Evolutionary conservation across 2,797 vertebrate species (phyloP).

Genomic region (Sylvia borin): DNA sequence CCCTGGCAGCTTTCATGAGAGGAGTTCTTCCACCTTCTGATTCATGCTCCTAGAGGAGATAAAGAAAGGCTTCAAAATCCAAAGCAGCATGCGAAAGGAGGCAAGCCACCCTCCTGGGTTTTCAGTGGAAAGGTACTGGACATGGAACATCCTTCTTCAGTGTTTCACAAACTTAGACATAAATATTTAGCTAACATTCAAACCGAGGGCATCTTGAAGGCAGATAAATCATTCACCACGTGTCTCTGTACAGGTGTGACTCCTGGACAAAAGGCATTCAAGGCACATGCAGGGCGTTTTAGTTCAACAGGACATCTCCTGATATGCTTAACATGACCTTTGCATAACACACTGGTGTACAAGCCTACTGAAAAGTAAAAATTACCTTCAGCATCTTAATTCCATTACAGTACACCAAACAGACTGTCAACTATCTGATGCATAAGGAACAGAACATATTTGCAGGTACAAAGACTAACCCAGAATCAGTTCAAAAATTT

Average conservation of each 20-base stretch:
- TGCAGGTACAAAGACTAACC: not conserved
- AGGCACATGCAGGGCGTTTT: not conserved
- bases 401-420: not conserved
- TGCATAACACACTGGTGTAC: not conserved
- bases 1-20: slow-evolving; percentile 85
- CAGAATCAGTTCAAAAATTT: not conserved
- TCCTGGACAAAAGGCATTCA: not conserved
- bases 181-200: accelerated
- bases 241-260: not conserved
- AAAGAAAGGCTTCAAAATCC: not conserved
- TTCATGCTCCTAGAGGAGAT: slow-evolving; percentile 78
- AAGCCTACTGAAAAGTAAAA: not conserved
- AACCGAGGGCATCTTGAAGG: accelerated
- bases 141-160: not conserved
- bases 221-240: not conserved
- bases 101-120: not conserved
- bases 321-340: not conserved
- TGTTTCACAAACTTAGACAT: not conserved
- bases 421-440: not conserved
- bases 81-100: not conserved
- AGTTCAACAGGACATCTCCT: not conserved
- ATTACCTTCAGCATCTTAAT: not conserved
- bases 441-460: not conserved
- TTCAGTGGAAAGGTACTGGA: not conserved
- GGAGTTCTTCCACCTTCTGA: slow-evolving; percentile 85